Conservation (phyloP, 2,113 vertebrate species). For the Menidia beryllina region DNA sequence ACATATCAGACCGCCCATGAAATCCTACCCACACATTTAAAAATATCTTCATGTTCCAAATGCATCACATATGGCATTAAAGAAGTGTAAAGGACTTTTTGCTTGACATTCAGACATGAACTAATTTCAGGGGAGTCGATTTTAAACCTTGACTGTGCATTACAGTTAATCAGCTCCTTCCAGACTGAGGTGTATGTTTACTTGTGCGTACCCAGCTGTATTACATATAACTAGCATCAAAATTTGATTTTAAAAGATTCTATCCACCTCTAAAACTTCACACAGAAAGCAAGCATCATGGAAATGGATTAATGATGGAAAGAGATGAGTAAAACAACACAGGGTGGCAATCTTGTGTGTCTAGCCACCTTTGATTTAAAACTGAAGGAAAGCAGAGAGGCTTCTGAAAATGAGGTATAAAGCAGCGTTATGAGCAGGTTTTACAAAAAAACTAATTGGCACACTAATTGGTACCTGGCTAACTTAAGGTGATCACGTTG, state of each 20-base stretch:
- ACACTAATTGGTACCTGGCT: conserved; percentile 25
- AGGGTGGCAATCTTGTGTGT: conserved; percentile 1
- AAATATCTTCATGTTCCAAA: conserved; percentile 38
- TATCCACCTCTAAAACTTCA: conserved; percentile 22
- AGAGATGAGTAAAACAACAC: conserved; percentile 7
- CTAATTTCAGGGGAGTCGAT: conserved; percentile 14
- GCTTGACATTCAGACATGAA: conserved; percentile 7
- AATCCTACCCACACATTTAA: conserved; percentile 42
- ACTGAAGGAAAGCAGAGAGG: conserved; percentile 15
- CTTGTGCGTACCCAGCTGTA: conserved; percentile 59
- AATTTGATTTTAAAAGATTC: conserved; percentile 14
- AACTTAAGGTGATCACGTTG: background rate
- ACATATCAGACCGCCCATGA: conserved; percentile 49
- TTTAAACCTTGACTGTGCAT: conserved; percentile 12
- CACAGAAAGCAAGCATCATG: conserved; percentile 25
- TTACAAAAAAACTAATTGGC: conserved; percentile 29
- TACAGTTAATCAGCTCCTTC: conserved; percentile 1
- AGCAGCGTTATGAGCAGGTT: conserved; percentile 8
- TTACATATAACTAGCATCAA: conserved; percentile 34
- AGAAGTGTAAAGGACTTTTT: conserved; percentile 29
- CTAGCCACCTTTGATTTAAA: conserved; percentile 17
- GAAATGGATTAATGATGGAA: background rate
- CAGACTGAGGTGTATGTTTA: conserved; percentile 17
- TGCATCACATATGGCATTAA: background rate
- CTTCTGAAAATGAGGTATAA: conserved; percentile 34